Evolutionary conservation across 2,888 invertebrate genomes (phyloP).

Genomic region (Cerceris ruficornis): DNA sequence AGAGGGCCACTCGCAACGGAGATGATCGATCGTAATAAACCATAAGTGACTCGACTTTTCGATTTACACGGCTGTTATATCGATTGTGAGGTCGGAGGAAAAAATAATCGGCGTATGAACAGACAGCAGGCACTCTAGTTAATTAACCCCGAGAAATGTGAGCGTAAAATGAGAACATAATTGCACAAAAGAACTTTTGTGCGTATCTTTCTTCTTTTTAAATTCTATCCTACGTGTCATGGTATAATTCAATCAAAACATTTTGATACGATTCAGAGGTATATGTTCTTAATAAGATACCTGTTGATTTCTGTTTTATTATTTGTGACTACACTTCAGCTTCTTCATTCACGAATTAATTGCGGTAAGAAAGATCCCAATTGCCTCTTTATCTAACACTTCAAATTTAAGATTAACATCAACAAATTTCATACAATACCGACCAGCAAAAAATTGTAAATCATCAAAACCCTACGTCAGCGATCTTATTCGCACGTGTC

Average conservation of each 20-base stretch:
- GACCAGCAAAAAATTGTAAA: too few relatives aligned
- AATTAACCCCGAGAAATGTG: constrained; percentile 21
- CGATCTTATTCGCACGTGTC: too few relatives aligned
- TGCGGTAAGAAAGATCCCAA: too few relatives aligned
- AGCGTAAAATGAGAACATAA: background rate
- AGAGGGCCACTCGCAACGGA: background rate
- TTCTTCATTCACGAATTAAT: too few relatives aligned
- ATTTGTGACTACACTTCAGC: background rate
- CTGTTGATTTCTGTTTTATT: background rate
- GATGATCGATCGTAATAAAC: constrained; percentile 45
- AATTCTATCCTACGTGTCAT: background rate
- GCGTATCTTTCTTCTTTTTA: background rate
- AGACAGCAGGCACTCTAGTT: constrained; percentile 20
- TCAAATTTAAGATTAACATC: too few relatives aligned
- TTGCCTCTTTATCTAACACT: too few relatives aligned
- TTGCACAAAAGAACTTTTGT: background rate
- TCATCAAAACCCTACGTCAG: too few relatives aligned
- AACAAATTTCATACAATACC: too few relatives aligned
- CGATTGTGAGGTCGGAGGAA: constrained; percentile 15
- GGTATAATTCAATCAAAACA: background rate
- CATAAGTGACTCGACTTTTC: constrained; percentile 29
- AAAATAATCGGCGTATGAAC: background rate
- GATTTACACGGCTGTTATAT: constrained; percentile 37
- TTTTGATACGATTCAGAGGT: background rate
- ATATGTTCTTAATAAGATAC: background rate